Evolutionary conservation across 2,888 invertebrate species (phyloP), one percentile per base, ranked within the genome.

Genomic region (Liposcelis brunnea): DNA sequence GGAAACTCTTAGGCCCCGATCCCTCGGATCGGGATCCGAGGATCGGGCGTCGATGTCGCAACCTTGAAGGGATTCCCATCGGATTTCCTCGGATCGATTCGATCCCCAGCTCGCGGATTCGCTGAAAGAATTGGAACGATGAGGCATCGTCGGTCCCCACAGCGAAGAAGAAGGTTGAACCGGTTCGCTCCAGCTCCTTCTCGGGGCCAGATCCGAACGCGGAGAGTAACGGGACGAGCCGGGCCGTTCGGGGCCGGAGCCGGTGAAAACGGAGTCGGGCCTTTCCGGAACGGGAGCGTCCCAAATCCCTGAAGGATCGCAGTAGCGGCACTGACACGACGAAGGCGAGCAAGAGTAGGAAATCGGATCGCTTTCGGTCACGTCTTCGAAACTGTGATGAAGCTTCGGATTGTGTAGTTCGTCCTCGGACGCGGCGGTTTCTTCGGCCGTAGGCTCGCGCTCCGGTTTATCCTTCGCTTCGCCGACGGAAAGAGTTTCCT

Each of bases 281-380:
- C 21, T 36, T 47, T 26, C 37, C 16, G 26, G 43, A 37, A 10
- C 19, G 26, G 31, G 34, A 10, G 36, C 38, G 59, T 80, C 80
- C 81, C 81, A 81, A 52, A 80, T 77, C 44, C 78, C 77, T 16
- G 75, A 70, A 1, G 80, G 80, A 58, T 81, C 80, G 62, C 81
- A 81, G 55, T 79, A 80, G 42, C 77, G 72, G 61, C 81, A 81
- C 65, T 80, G 80, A 62, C 80, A 80, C 49, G 66, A 65, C 53
- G 64, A 69, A 49, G 65, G 66, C 21, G 67, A 67, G 21, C 40
- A 40, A n/a, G 40, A 21, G 26, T 26, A 26, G 26, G 26, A 26
- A 26, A 26, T 8, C 31, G 48, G 50, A 14, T 44, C 48, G 7
- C 47, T 46, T 43, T 50, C 49, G n/a, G 46, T 45, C n/a, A 64